Evolutionary conservation across 2,888 invertebrate genomes (phyloP).

Genomic region (Rhingia rostrata): DNA sequence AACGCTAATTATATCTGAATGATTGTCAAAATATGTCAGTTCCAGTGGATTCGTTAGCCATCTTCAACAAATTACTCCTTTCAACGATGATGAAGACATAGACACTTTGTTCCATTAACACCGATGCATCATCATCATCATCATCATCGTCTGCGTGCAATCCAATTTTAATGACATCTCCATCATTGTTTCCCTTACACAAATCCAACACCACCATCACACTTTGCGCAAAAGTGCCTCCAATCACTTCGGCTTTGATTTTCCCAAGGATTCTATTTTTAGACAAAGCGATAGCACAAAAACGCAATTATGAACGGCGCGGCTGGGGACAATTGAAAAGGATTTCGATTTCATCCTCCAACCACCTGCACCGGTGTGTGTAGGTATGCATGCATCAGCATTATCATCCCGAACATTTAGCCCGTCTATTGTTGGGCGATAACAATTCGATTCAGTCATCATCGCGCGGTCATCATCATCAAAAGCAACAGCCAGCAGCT

Average conservation of each 20-base stretch:
- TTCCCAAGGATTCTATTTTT: slow-evolving; percentile 49
- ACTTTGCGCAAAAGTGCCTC: slow-evolving; percentile 28
- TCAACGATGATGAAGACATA: neutral
- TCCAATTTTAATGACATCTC: slow-evolving; percentile 49
- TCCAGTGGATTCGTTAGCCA: no score
- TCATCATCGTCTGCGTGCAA: slow-evolving; percentile 6
- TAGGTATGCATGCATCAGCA: slow-evolving; percentile 1
- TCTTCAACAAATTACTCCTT: no score
- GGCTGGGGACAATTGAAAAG: slow-evolving; percentile 22
- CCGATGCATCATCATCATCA: neutral
- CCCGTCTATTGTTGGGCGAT: slow-evolving; percentile 60
- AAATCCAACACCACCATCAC: neutral
- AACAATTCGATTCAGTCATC: slow-evolving; percentile 73
- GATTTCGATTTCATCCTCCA: slow-evolving; percentile 29
- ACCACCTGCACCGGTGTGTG: slow-evolving; percentile 35
- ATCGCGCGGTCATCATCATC: slow-evolving; percentile 30
- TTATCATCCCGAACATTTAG: slow-evolving; percentile 62
- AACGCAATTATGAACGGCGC: slow-evolving; percentile 48
- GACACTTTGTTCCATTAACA: neutral
- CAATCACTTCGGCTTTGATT: slow-evolving; percentile 47
- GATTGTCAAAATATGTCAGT: no score
- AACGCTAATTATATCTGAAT: no score
- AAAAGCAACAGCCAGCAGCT: neutral
- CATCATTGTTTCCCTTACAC: slow-evolving; percentile 5
- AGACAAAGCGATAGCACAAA: slow-evolving; percentile 28